Conservation (phyloP, 2,113 vertebrate species). For the Trinectes maculatus region DNA sequence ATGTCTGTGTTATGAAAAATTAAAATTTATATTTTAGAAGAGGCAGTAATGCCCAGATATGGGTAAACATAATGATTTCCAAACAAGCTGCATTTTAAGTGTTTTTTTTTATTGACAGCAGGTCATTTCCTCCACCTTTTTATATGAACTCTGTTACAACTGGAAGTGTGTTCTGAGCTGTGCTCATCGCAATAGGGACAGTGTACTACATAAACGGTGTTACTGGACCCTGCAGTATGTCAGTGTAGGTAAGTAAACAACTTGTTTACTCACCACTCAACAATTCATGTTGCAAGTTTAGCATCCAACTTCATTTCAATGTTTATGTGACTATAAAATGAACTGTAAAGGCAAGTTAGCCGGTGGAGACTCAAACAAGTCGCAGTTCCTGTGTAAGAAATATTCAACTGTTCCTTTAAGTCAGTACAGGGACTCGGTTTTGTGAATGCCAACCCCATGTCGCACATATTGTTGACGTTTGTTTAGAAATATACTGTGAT, state of each 20-base stretch:
- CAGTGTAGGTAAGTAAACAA: neutral
- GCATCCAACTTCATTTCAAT: neutral
- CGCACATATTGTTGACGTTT: conserved; percentile 29
- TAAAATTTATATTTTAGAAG: conserved; percentile 5
- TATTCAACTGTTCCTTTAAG: neutral
- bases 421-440: neutral
- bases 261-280: neutral
- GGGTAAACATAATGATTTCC: conserved; percentile 4
- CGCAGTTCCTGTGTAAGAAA: too few relatives aligned
- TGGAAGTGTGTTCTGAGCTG: conserved; percentile 37
- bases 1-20: conserved; percentile 30
- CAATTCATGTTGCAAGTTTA: neutral
- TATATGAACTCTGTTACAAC: conserved; percentile 6
- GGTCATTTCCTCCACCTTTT: neutral
- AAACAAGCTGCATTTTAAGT: conserved; percentile 5
- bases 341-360: too few relatives aligned
- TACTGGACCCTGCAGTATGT: neutral
- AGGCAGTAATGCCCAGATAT: conserved; percentile 1
- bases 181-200: conserved; percentile 13
- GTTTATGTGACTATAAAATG: too few relatives aligned
- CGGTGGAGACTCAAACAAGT: too few relatives aligned
- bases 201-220: neutral
- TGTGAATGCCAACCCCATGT: conserved; percentile 3
- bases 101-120: neutral
- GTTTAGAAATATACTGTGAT: conserved; percentile 22